Evolutionary conservation across 2,113 vertebrate species (phyloP), one percentile per base, ranked within the genome.

Genomic region (Litocranius walleri): DNA sequence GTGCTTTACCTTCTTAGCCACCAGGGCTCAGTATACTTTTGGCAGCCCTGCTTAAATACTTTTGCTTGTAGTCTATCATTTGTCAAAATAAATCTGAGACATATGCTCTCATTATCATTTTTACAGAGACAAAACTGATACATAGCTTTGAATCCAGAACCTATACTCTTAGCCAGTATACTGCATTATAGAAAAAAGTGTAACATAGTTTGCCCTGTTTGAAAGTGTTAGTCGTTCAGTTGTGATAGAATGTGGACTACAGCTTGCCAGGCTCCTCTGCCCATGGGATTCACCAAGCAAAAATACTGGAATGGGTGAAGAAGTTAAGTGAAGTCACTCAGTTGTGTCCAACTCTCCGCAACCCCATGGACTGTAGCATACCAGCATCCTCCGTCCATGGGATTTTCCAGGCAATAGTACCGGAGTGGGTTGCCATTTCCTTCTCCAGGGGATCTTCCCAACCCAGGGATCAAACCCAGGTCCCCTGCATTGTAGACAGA

Each of bases 261-360:
- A 40, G 67, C n/a, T 21, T 1, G 0, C 5, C n/a, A 23, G 5
- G n/a, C 19, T 71, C 19, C 10, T 6, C 67, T 40, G 67, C 12
- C n/a, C n/a, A 40, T 71, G 17, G n/a, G 67, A 40, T 71, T 71
- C n/a, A 40, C n/a, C n/a, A 36, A n/a, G 67, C n/a, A 12, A 40
- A 19, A 71, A 40, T 71, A 71, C 67, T 71, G 19, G n/a, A 71
- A 3, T 71, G 67, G 5, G n/a, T 40, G 59, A 61, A 61, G 27
- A 61, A 61, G 59, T 29, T 11, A 59, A 61, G 27, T 30, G 59
- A 62, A 62, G 27, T 15, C 2, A 0, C 12, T 62, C 29, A 30
- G 29, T 62, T 13, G 59, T 62, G 59, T 62, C 59, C 13, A 14
- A 2, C 59, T 62, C 59, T 62, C 15, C 1, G 5, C 0, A 6